A percentile compares a stretch with the other conserved stretches of the same genome.
Evolutionary conservation across 2,113 vertebrate species (phyloP).

Genomic region (Rhea americana): DNA sequence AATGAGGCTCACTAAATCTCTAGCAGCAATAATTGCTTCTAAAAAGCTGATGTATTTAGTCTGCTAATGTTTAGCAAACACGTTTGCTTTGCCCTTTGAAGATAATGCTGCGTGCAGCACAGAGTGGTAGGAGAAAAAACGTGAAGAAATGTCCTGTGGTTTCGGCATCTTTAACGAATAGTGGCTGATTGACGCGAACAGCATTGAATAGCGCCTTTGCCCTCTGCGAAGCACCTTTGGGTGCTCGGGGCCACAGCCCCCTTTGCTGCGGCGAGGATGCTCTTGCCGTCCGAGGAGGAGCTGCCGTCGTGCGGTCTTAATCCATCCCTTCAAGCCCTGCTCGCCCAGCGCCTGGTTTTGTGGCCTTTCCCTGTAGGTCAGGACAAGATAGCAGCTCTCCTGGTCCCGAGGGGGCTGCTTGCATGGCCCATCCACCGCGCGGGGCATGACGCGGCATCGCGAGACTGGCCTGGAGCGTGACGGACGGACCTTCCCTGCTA

Average conservation of each 20-base stretch:
- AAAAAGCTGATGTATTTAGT: slow-evolving; percentile 23
- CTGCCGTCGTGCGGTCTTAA: fast-evolving
- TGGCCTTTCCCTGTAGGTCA: not conserved
- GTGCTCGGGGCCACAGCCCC: not conserved
- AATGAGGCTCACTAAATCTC: not conserved
- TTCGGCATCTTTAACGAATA: not conserved
- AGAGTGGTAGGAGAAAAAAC: not conserved
- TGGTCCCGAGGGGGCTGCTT: slow-evolving; percentile 54
- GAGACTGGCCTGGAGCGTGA: slow-evolving; percentile 12
- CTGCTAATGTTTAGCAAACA: slow-evolving; percentile 25
- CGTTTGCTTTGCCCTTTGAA: slow-evolving; percentile 16
- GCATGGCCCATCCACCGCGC: not conserved
- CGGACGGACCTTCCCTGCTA: slow-evolving; percentile 49
- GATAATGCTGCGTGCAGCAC: not conserved
- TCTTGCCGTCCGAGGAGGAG: fast-evolving
- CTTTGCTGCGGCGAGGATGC: not conserved
- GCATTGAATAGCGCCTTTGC: not conserved
- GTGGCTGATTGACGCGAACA: not conserved
- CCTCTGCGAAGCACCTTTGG: fast-evolving
- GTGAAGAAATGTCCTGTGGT: not conserved
- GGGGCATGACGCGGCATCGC: not conserved
- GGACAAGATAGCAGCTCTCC: slow-evolving; percentile 61
- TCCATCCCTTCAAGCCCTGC: not conserved
- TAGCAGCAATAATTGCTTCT: slow-evolving; percentile 30
- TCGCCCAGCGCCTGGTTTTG: not conserved